phyloP scores from a whole-genome alignment of 2,888 invertebrate genomes.

The Seira musarum region DNA sequence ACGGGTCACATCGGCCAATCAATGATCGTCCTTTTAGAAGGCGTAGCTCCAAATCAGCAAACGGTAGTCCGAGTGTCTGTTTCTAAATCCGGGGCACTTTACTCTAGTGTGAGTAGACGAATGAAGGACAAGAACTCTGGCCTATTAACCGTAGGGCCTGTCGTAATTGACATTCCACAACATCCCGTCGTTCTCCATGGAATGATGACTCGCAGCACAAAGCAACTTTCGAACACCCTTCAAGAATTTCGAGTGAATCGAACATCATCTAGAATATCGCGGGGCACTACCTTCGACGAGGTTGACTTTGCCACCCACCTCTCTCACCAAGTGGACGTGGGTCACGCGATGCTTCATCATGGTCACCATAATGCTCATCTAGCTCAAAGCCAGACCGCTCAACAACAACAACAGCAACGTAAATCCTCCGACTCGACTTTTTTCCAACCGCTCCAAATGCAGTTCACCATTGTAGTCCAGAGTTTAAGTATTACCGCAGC shows the following conservation, averaged over 20 bases:
- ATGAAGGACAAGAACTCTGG: slow-evolving; percentile 86
- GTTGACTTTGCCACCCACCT: slow-evolving; percentile 70
- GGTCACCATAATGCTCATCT: slow-evolving; percentile 71
- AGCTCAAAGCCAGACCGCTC: slow-evolving; percentile 70
- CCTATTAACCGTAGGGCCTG: slow-evolving; percentile 88
- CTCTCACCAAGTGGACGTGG: slow-evolving; percentile 61
- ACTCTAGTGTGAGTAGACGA: too few species aligned
- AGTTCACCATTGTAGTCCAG: slow-evolving; percentile 83
- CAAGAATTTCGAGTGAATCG: slow-evolving; percentile 90
- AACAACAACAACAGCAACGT: slow-evolving; percentile 72
- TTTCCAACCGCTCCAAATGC: slow-evolving; percentile 87
- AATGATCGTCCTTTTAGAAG: slow-evolving; percentile 93
- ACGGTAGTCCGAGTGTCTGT: slow-evolving; percentile 95
- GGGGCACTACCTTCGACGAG: slow-evolving; percentile 78
- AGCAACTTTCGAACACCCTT: slow-evolving; percentile 92
- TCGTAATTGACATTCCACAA: slow-evolving; percentile 96
- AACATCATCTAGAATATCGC: slow-evolving; percentile 83
- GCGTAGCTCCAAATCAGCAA: slow-evolving; percentile 92
- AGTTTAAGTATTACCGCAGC: slow-evolving; percentile 96
- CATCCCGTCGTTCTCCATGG: slow-evolving; percentile 98
- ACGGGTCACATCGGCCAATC: slow-evolving; percentile 93
- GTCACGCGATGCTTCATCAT: slow-evolving; percentile 38
- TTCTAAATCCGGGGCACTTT: slow-evolving; percentile 92
- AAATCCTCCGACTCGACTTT: slow-evolving; percentile 74
- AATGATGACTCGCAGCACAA: slow-evolving; percentile 96